Evolutionary conservation across 2,888 invertebrate species (phyloP), one percentile per base, ranked within the genome.

Genomic region (Deilephila elpenor): DNA sequence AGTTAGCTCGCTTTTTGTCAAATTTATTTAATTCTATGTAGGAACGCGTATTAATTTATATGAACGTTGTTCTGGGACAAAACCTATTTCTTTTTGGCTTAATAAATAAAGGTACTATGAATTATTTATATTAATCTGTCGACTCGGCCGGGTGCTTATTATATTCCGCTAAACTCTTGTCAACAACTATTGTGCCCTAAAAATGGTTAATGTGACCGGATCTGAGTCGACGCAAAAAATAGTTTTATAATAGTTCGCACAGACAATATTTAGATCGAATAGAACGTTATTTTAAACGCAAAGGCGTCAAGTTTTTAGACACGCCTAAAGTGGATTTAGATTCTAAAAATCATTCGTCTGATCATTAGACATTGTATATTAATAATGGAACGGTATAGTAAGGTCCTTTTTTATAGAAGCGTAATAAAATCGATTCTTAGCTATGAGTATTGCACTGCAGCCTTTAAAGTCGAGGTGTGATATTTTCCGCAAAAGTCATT

Each of bases 151-250:
- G 51, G 67, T 25, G 44, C 73, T 53, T 78, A 73, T 61, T 59
- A 75, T 75, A 76, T 73, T 71, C 76, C 72, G 59, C 75, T 74
- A 73, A 75, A 71, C 75, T 74, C 78, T 79, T 77, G 77, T 84
- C 82, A 80, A 75, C 75, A 81, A 86, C 86, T 83, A 90, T 92
- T 92, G 89, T 91, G 89, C 82, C 88, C 86, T 90, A 89, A 91
- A 91, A 92, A 89, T 91, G 88, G 87, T 75, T 82, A 78, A 84
- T 82, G 80, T 82, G 80, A 83, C 82, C 83, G 80, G 77, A 80
- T 78, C 34, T 61, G 37, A 70, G 73, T 72, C 56, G 74, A 80
- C 79, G 87, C 86, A 88, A 90, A 90, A 86, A 81, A 74, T 77
- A 75, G 77, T 82, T 82, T 80, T 79, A 78, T 77, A 79, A 78